These are phyloP conservation scores for Chymomyza caudatula DNA, from an alignment of 2,888 invertebrate species.

Conservation along the genomic window DNA sequence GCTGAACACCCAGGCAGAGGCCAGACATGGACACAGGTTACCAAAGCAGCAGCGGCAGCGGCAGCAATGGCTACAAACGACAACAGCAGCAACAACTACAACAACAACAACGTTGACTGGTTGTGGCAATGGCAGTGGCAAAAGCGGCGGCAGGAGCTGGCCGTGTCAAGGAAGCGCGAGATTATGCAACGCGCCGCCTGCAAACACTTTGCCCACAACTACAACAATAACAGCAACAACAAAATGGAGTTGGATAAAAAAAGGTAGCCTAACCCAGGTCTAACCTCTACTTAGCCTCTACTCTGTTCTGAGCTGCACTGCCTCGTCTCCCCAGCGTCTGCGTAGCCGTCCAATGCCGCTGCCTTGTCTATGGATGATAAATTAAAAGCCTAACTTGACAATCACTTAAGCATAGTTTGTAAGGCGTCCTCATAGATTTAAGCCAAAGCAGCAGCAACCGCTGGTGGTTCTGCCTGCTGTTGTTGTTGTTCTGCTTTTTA, in stretches of 20 bases:
- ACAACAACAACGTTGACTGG: neutral
- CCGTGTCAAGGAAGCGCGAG: conserved; percentile 56
- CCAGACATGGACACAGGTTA: conserved; percentile 21
- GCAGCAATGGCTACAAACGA: neutral
- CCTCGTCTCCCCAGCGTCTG: conserved; percentile 40
- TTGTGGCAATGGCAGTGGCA: neutral
- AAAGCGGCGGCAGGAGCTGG: neutral
- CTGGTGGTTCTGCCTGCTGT: conserved; percentile 36
- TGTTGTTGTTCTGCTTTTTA: conserved; percentile 36
- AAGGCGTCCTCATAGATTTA: conserved; percentile 72
- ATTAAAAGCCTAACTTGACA: conserved; percentile 77
- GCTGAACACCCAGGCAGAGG: conserved; percentile 60
- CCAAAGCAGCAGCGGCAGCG: conserved; percentile 7
- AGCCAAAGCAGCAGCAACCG: conserved; percentile 49
- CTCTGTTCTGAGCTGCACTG: neutral
- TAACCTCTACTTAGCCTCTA: conserved; percentile 65
- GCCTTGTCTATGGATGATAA: conserved; percentile 77
- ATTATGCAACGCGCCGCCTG: conserved; percentile 57
- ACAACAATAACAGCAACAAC: neutral
- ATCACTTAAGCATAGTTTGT: conserved; percentile 77
- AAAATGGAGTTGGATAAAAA: conserved; percentile 8
- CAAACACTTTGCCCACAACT: conserved; percentile 58
- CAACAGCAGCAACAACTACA: neutral
- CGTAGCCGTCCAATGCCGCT: conserved; percentile 17
- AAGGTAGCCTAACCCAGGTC: conserved; percentile 63